phyloP scores from a whole-genome alignment of 2,888 invertebrate species.

The Dione juno region DNA sequence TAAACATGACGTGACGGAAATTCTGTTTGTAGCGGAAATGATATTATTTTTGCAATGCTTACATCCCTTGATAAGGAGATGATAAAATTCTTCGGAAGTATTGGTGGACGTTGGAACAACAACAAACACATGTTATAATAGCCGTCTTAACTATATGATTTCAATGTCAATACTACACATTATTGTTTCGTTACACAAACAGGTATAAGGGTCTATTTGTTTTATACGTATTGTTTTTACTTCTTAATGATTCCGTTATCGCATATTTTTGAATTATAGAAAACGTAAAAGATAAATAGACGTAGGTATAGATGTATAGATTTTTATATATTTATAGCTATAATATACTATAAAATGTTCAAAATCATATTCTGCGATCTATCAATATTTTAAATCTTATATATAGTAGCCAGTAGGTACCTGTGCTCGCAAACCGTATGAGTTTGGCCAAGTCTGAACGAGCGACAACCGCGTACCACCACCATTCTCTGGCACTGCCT shows the following conservation, averaged over 20 bases:
- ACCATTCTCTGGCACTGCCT: constrained; percentile 74
- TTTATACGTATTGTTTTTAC: background rate
- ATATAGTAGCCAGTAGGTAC: too few relatives aligned
- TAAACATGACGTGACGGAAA: constrained; percentile 39
- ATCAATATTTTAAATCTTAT: background rate
- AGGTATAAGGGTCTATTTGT: background rate
- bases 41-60: constrained; percentile 56
- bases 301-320: too few relatives aligned
- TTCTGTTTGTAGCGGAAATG: constrained; percentile 47
- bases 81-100: constrained; percentile 55
- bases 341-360: background rate
- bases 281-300: too few relatives aligned
- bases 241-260: too few relatives aligned
- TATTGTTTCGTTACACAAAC: background rate
- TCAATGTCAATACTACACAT: constrained; percentile 19
- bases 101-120: constrained; percentile 33
- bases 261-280: too few relatives aligned
- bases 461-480: constrained; percentile 45
- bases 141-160: constrained; percentile 11
- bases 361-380: background rate
- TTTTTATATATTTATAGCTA: too few relatives aligned
- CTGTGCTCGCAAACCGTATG: background rate
- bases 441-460: constrained; percentile 25
- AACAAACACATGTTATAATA: constrained; percentile 26
- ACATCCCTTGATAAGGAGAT: constrained; percentile 56